Base-by-base conservation (phyloP, 2,113 vertebrate species). In the Cottus gobio region DNA sequence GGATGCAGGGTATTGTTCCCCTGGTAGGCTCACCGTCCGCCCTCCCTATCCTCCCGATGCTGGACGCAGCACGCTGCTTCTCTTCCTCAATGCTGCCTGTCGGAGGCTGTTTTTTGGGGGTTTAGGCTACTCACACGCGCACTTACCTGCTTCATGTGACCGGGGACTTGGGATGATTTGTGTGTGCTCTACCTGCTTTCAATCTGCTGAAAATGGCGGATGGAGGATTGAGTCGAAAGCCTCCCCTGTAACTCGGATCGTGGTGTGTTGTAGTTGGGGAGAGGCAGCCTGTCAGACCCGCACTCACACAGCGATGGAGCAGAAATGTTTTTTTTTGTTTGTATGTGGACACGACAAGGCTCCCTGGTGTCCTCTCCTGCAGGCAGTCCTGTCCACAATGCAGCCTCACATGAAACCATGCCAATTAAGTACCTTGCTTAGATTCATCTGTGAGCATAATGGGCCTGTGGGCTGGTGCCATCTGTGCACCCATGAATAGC, bases 151-250 rank as follows among this genome's bases (percentile, higher is more conserved):
- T 54, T 65, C 66, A 73, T 87, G 72, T 89, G 54, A 89, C 66
- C 84, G 79, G 91, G 85, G 73, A 76, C 74, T 81, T 82, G 84
- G 75, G 77, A 24, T 88, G 90, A 88, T 16, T 8, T 34, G 34
- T 34, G 34, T 73, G 90, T 68, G 91, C 74, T 91, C 84, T 91
- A 93, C 89, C 92, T 93, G 92, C 78, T 90, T 85, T 81, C 89
- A 92, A 86, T 93, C 87, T 74, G 89, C 88, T 89, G 92, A 95
- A 95, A 94, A 95, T 95, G 94, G 93, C 93, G 93, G 93, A 93
- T 91, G 91, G 84, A 92, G 89, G 87, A 75, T 86, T 62, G 87
- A 84, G 88, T 72, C 79, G 85, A 70, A 71, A 86, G 83, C 75
- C 82, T 89, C 82, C 70, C 82, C 90, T 65, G 77, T 77, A 89